phyloP scores from a whole-genome alignment of 1,140 invertebrate genomes.

The Calliphora vicina region DNA sequence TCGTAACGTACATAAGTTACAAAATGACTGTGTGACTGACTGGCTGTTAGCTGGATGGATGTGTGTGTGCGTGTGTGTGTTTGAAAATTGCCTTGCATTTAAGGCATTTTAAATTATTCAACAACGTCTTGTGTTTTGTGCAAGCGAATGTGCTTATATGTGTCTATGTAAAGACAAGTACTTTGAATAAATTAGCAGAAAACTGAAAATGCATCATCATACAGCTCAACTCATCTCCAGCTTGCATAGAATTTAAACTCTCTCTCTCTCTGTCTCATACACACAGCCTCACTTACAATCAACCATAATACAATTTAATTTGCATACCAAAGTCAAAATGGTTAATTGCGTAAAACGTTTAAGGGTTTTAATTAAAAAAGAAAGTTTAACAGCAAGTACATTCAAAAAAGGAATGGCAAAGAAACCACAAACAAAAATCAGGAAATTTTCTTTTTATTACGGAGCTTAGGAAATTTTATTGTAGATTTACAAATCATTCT shows the following conservation, averaged over 20 bases:
- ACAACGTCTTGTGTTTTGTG: constrained; percentile 24
- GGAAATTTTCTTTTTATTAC: not conserved
- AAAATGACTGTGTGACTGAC: not conserved
- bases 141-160: too few species aligned
- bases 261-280: not conserved
- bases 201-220: constrained; percentile 29
- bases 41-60: not conserved
- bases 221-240: not conserved
- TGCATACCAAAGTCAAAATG: constrained; percentile 34
- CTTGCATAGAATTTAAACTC: not conserved
- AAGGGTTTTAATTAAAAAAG: constrained; percentile 31
- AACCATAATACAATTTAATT: constrained; percentile 35
- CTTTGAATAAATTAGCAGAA: constrained; percentile 35
- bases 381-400: not conserved
- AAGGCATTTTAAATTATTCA: constrained; percentile 30
- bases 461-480: too few species aligned
- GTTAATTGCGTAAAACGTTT: constrained; percentile 34
- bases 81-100: constrained; percentile 18
- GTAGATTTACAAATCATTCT: too few species aligned
- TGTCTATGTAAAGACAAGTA: constrained; percentile 30
- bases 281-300: not conserved
- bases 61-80: constrained; percentile 28
- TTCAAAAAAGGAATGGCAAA: not conserved
- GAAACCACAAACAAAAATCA: not conserved
- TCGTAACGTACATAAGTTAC: not conserved